phyloP scores from a whole-genome alignment of 2,888 invertebrate species.

The Drosophila mayaguana region DNA sequence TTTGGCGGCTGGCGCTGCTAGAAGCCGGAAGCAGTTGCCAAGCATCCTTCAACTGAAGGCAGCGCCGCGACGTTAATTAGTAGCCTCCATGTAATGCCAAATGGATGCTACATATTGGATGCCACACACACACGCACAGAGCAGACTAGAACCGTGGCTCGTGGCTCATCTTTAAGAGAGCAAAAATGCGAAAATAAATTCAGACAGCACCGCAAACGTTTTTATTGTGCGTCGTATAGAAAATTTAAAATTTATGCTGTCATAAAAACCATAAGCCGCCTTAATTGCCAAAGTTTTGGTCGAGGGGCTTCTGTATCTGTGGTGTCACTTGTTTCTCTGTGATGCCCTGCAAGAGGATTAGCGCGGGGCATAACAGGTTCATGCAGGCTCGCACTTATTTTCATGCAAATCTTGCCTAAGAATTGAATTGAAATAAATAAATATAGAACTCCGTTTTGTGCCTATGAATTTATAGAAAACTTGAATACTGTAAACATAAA shows the following conservation, averaged over 20 bases:
- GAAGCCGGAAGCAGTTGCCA: conserved; percentile 58
- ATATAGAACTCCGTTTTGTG: no score
- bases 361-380: background rate
- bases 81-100: conserved; percentile 46
- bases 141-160: conserved; percentile 19
- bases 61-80: conserved; percentile 66
- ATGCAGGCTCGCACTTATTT: background rate
- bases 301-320: conserved; percentile 30
- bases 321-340: conserved; percentile 28
- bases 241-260: conserved; percentile 77
- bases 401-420: no score
- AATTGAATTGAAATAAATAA: no score
- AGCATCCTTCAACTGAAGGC: conserved; percentile 68
- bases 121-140: conserved; percentile 10
- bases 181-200: conserved; percentile 62
- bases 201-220: conserved; percentile 49
- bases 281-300: conserved; percentile 79
- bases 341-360: background rate
- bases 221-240: conserved; percentile 68
- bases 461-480: no score
- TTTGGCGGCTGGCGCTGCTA: conserved; percentile 33
- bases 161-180: conserved; percentile 32
- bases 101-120: conserved; percentile 37
- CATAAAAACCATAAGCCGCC: conserved; percentile 80
- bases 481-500: no score